phyloP scores from a whole-genome alignment of 2,113 vertebrate genomes.

The Columba janthina region DNA sequence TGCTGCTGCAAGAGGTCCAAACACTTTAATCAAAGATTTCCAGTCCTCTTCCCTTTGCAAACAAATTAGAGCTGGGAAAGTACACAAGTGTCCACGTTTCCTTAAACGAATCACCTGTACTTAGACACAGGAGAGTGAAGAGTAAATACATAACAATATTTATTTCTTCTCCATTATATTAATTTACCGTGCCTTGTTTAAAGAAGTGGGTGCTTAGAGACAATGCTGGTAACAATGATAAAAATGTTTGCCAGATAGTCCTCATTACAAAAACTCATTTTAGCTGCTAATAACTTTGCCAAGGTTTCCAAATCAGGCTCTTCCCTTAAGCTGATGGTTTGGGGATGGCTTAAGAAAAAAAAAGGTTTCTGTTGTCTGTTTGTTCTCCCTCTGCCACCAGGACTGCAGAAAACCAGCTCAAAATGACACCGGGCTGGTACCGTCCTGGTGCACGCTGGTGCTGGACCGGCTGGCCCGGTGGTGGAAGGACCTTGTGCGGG shows the following conservation, averaged over 20 bases:
- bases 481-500: background rate
- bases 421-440: too few relatives aligned
- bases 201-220: background rate
- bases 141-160: background rate
- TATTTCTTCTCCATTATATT: background rate
- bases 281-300: background rate
- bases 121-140: background rate
- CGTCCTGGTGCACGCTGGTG: too few relatives aligned
- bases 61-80: background rate
- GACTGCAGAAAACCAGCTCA: background rate
- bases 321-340: background rate
- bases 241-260: background rate
- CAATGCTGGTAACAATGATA: background rate
- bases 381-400: accelerated
- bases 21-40: background rate
- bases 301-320: background rate
- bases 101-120: background rate
- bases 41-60: background rate
- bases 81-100: background rate
- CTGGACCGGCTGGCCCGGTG: background rate
- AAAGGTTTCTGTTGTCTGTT: background rate
- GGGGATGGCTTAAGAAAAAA: background rate
- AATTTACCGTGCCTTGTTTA: background rate
- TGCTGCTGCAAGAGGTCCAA: background rate
- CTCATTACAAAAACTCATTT: background rate